Conservation (phyloP, 2,113 vertebrate species). For the Xenopus laevis region DNA sequence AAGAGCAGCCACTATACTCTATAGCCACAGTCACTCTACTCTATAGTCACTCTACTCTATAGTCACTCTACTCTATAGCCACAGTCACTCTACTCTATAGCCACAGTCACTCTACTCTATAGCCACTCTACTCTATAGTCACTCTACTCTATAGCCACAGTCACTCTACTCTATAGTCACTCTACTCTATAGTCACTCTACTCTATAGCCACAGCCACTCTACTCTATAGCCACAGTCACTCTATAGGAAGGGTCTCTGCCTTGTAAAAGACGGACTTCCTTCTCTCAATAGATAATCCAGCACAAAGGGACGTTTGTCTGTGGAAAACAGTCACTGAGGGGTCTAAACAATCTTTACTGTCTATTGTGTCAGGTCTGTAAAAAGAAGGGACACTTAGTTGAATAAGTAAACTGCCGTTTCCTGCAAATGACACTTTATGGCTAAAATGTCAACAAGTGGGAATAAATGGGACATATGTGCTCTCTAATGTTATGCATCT, state of each 20-base stretch:
- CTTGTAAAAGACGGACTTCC: neutral
- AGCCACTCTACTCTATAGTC: too few relatives aligned
- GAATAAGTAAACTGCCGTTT: conserved; percentile 14
- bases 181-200: too few relatives aligned
- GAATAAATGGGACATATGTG: neutral
- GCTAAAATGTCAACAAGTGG: neutral
- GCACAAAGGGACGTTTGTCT: conserved; percentile 14
- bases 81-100: too few relatives aligned
- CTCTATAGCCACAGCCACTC: too few relatives aligned
- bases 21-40: too few relatives aligned
- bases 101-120: too few relatives aligned
- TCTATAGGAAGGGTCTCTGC: conserved; percentile 26
- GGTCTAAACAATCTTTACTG: conserved; percentile 20
- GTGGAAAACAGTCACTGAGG: neutral
- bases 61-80: too few relatives aligned
- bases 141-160: too few relatives aligned
- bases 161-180: too few relatives aligned
- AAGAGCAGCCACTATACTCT: too few relatives aligned
- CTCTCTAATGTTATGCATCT: neutral
- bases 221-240: too few relatives aligned
- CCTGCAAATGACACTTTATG: neutral
- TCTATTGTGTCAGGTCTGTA: conserved; percentile 17
- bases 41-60: too few relatives aligned
- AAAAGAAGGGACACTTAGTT: neutral
- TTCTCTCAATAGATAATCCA: neutral